phyloP scores from a whole-genome alignment of 2,113 vertebrate species.

The Dromaius novaehollandiae region DNA sequence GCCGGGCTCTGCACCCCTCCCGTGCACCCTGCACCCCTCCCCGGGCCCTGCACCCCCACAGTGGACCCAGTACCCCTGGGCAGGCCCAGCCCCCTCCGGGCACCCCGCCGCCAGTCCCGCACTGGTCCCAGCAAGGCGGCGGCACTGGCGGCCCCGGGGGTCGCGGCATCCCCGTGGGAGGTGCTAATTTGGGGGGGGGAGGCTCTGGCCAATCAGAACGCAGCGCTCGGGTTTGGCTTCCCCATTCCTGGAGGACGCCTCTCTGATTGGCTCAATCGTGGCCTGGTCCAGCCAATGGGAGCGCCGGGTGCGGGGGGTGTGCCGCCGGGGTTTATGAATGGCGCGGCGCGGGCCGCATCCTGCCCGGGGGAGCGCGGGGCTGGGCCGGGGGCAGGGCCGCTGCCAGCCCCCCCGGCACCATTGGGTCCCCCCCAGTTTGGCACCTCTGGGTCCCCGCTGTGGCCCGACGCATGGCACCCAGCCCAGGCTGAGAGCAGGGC shows the following conservation, averaged over 20 bases:
- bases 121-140: not conserved
- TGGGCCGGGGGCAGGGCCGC: not conserved
- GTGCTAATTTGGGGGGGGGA: not conserved
- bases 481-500: not conserved
- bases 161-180: accelerated
- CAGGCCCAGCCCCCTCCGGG: too few relatives aligned
- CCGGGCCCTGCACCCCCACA: too few relatives aligned
- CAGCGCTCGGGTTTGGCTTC: not conserved
- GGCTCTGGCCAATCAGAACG: not conserved
- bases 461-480: not conserved
- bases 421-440: too few relatives aligned
- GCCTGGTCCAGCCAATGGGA: not conserved
- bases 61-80: too few relatives aligned
- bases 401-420: not conserved
- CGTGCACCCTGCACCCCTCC: too few relatives aligned
- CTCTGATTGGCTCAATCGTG: not conserved
- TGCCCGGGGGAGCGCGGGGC: too few relatives aligned
- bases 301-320: not conserved
- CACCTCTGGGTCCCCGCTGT: not conserved
- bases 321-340: not conserved
- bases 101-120: not conserved
- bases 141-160: too few relatives aligned
- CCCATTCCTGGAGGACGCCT: accelerated
- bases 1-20: not conserved
- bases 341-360: not conserved